Evolutionary conservation across 2,113 vertebrate species (phyloP).

Genomic region (Maccullochella peelii): DNA sequence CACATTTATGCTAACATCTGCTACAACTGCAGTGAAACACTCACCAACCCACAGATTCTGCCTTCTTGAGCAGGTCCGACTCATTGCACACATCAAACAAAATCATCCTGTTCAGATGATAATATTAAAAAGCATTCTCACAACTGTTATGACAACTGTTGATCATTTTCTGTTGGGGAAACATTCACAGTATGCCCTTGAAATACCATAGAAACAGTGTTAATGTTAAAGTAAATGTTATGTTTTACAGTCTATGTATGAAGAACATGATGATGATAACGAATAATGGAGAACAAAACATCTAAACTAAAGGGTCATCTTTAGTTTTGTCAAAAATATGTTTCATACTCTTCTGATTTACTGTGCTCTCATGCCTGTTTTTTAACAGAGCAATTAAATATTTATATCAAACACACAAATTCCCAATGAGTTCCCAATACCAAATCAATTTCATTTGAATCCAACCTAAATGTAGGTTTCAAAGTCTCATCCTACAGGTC

Average conservation of each 20-base stretch:
- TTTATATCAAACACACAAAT: background rate
- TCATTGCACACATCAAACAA: slow-evolving; percentile 76
- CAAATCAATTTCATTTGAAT: background rate
- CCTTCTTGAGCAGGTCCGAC: slow-evolving; percentile 70
- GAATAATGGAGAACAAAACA: too few species aligned
- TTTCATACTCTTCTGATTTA: slow-evolving; percentile 3
- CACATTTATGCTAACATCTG: slow-evolving; percentile 70
- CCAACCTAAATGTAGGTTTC: background rate
- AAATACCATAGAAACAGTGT: background rate
- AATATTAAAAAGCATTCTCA: slow-evolving; percentile 59
- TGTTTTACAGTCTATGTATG: background rate
- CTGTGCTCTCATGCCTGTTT: background rate
- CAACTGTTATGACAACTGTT: slow-evolving; percentile 72
- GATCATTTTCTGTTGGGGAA: slow-evolving; percentile 30
- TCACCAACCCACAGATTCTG: slow-evolving; percentile 53
- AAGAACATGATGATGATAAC: too few species aligned
- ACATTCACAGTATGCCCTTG: background rate
- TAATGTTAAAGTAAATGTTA: background rate
- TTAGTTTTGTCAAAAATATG: background rate
- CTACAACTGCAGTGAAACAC: slow-evolving; percentile 54
- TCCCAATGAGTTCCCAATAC: background rate
- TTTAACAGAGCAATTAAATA: background rate
- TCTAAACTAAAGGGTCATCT: too few species aligned
- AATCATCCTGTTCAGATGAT: slow-evolving; percentile 63
- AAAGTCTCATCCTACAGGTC: background rate